phyloP scores from a whole-genome alignment of 2,113 vertebrate species.

The Paramisgurnus dabryanus region DNA sequence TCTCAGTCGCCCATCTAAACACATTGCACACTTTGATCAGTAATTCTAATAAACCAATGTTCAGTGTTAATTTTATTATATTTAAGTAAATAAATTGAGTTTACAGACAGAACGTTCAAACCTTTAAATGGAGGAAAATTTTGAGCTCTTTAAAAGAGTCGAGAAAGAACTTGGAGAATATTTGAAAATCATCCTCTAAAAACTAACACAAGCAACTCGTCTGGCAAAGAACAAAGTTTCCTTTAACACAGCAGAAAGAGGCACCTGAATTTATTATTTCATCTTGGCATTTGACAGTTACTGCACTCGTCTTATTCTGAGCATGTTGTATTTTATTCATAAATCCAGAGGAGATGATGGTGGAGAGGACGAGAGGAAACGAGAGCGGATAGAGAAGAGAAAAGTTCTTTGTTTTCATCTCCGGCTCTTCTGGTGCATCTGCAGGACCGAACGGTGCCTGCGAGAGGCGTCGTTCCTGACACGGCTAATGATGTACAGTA shows the following conservation, averaged over 20 bases:
- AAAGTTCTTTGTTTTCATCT: slow-evolving; percentile 72
- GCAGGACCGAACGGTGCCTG: slow-evolving; percentile 72
- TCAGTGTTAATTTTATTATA: slow-evolving; percentile 80
- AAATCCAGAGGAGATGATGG: slow-evolving; percentile 64
- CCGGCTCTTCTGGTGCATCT: slow-evolving; percentile 66
- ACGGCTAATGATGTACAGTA: slow-evolving; percentile 98
- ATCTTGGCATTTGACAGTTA: slow-evolving; percentile 71
- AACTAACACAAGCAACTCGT: slow-evolving; percentile 6
- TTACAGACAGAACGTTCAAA: slow-evolving; percentile 79
- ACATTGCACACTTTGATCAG: slow-evolving; percentile 79
- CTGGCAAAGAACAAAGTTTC: slow-evolving; percentile 50
- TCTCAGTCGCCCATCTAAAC: slow-evolving; percentile 64
- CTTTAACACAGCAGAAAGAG: slow-evolving; percentile 52
- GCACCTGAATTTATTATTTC: slow-evolving; percentile 57
- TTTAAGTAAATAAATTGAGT: slow-evolving; percentile 79
- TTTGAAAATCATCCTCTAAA: neutral
- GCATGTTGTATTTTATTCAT: slow-evolving; percentile 65
- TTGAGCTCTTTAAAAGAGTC: slow-evolving; percentile 47
- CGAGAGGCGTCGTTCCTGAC: slow-evolving; percentile 94
- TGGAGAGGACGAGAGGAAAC: slow-evolving; percentile 45
- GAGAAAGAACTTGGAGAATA: slow-evolving; percentile 73
- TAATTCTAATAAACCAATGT: slow-evolving; percentile 81
- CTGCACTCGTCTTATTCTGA: slow-evolving; percentile 63
- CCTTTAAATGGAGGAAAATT: neutral
- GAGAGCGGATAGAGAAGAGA: slow-evolving; percentile 35